A percentile compares a stretch with the other conserved stretches of the same genome.
Conservation (phyloP, 2,797 vertebrate species). For the Pseudochirops corinnae region DNA sequence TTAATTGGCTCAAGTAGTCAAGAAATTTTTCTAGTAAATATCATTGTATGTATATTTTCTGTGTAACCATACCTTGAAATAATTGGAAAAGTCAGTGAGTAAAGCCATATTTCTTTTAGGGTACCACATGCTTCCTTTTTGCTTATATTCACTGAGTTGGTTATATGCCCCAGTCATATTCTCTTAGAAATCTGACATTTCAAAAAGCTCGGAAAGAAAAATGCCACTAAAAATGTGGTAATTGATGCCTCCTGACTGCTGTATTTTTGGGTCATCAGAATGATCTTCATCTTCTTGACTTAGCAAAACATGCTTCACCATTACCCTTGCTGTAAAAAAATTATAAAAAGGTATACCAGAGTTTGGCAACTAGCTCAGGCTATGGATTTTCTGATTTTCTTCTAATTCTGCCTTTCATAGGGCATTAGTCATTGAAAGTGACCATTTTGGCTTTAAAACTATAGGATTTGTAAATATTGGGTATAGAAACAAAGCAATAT, state of each 20-base stretch:
- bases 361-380: slow-evolving; percentile 11
- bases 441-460: slow-evolving; percentile 19
- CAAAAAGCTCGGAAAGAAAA: slow-evolving; percentile 36
- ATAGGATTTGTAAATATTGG: slow-evolving; percentile 30
- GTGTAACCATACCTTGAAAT: slow-evolving; percentile 7
- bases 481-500: slow-evolving; percentile 18
- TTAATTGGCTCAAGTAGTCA: slow-evolving; percentile 37
- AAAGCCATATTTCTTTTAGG: slow-evolving; percentile 44
- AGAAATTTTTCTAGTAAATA: slow-evolving; percentile 50
- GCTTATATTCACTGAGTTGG: slow-evolving; percentile 16
- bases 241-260: slow-evolving; percentile 15
- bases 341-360: neutral
- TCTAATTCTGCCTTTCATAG: slow-evolving; percentile 37
- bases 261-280: slow-evolving; percentile 39
- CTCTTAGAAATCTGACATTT: neutral
- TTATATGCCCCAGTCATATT: neutral
- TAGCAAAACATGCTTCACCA: slow-evolving; percentile 19
- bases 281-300: slow-evolving; percentile 35
- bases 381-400: slow-evolving; percentile 15
- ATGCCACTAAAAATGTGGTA: neutral
- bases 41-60: slow-evolving; percentile 35
- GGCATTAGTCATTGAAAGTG: slow-evolving; percentile 51
- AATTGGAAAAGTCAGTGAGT: slow-evolving; percentile 21
- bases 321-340: slow-evolving; percentile 17
- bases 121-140: neutral